Evolutionary conservation across 2,888 invertebrate species (phyloP).

Genomic region (Drosophila kuntzei): DNA sequence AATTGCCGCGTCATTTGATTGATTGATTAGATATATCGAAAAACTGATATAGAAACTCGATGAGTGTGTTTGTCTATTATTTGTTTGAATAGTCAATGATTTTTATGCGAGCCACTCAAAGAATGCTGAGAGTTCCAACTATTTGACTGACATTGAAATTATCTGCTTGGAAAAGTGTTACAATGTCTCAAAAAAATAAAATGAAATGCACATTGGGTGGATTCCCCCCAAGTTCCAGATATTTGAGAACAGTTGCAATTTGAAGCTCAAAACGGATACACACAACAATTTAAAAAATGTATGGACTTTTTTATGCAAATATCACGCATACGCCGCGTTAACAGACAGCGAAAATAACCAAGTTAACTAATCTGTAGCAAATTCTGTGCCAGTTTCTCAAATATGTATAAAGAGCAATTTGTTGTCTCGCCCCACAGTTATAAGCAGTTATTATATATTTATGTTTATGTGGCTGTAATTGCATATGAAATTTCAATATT

Average conservation of each 20-base stretch:
- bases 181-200: slow-evolving; percentile 61
- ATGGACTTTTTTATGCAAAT: slow-evolving; percentile 36
- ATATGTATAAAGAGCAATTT: slow-evolving; percentile 35
- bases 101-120: slow-evolving; percentile 51
- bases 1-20: slow-evolving; percentile 60
- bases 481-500: slow-evolving; percentile 70
- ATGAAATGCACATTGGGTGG: slow-evolving; percentile 12
- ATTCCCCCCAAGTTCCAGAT: slow-evolving; percentile 14
- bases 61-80: slow-evolving; percentile 10
- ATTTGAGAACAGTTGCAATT: slow-evolving; percentile 58
- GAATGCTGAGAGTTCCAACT: slow-evolving; percentile 6
- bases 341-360: slow-evolving; percentile 14
- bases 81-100: slow-evolving; percentile 55
- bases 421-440: slow-evolving; percentile 34
- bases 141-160: slow-evolving; percentile 59
- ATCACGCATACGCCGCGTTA: slow-evolving; percentile 66
- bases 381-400: slow-evolving; percentile 37
- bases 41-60: slow-evolving; percentile 8
- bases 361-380: slow-evolving; percentile 13
- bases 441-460: slow-evolving; percentile 57
- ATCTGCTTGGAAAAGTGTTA: slow-evolving; percentile 56
- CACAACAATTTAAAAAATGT: slow-evolving; percentile 17
- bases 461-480: slow-evolving; percentile 67
- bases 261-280: slow-evolving; percentile 39
- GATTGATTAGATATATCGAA: slow-evolving; percentile 72